Evolutionary conservation across 2,113 vertebrate genomes (phyloP), one percentile per base, ranked within the genome.

Genomic region (Myrmophylax atrothorax): DNA sequence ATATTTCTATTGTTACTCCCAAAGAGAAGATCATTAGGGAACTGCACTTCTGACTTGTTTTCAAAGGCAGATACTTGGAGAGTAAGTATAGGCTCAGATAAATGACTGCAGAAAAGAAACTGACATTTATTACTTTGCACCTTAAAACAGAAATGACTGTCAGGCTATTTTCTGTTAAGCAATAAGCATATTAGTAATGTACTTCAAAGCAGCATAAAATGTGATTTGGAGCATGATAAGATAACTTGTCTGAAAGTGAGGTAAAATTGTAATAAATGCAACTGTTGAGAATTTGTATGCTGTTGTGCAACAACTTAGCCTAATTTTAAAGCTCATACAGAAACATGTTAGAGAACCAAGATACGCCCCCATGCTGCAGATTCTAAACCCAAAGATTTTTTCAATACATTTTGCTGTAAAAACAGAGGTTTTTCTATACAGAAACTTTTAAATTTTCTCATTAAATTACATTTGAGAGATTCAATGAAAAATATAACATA

Each of bases 131-230:
- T 97, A 90, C 76, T 96, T 93, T 96, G 68, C 81, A 91, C 93
- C 92, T 93, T 94, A 93, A 94, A 93, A 75, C 87, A 87, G 73
- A 90, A 90, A 84, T 59, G 38, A 69, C 64, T 92, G 87, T 76
- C 76, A 84, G 87, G 77, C 92, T 92, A 84, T 93, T 90, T 94
- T 94, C 94, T 84, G 83, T 92, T 94, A 95, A 95, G 94, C 95
- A 95, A 77, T 94, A 91, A 90, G 66, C 68, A 81, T 82, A 95
- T 90, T 95, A 85, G 84, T 89, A 96, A 94, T 12, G 73, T 87
- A 96, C 96, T 97, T 97, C 97, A 97, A 96, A 97, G 95, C 69
- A 94, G 86, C 87, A 73, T 94, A 94, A 96, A 96, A 93, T 96
- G 75, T 91, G 95, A 96, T 96, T 95, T 97, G 96, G 93, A 97